Evolutionary conservation across 2,113 vertebrate species (phyloP), one percentile per base, ranked within the genome.

Genomic region (Hippoglossus stenolepis): DNA sequence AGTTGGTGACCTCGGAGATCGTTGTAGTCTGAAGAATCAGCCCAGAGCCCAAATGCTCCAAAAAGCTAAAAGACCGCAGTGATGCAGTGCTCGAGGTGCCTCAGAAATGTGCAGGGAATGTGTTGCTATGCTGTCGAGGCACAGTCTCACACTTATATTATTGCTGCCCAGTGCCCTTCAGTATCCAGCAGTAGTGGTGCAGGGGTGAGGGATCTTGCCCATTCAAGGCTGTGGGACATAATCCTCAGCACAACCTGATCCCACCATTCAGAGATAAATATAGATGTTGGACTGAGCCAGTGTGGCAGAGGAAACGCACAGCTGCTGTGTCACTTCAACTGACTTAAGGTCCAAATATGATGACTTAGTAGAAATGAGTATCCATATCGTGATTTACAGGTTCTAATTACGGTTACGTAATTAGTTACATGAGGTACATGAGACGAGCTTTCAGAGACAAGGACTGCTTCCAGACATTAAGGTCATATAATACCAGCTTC

Each of bases 261-360:
- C 67, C 43, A 66, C 67, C 43, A 75, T 65, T 75, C 51, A 62
- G 2, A 56, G 90, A 76, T 93, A 94, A 89, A 89, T 87, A 87
- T 92, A 92, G 85, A 67, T 4, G 11, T 65, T 73, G 38, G 35
- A 81, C 58, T 45, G 72, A 73, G 82, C 38, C 26, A 26, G 2
- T 38, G 38, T n/a, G 63, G 43, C n/a, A 4, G 70, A 45, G 73
- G 64, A 82, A 84, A 79, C 49, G 57, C 70, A 80, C 87, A 90
- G 86, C 90, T 85, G 87, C 77, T 77, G 74, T 63, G 18, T 54
- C 51, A 59, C 20, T 75, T 38, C 3, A 64, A 77, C 51, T 58
- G 70, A 38, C 54, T 23, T 10, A 26, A 56, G 24, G 31, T 35
- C 53, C 12, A 62, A 76, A 73, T 77, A 56, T 70, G 58, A 79